Conservation (phyloP, 23 tunicate species). For the Trididemnum nubilum region DNA sequence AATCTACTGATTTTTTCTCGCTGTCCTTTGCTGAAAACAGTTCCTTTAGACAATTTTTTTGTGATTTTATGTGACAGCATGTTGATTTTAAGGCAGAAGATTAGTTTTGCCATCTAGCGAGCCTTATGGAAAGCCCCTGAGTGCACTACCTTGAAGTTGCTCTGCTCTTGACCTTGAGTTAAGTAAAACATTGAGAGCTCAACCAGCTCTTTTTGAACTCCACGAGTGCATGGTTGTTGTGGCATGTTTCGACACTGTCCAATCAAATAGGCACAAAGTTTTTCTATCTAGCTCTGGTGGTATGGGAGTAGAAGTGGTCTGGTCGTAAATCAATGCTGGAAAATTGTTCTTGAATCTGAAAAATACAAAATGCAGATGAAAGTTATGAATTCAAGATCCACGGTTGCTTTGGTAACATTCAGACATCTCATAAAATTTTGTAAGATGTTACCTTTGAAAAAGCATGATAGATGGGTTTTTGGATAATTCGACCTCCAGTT, state of each 20-base stretch:
- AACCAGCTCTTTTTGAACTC: not conserved
- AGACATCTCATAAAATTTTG: no score
- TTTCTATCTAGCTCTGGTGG: not conserved
- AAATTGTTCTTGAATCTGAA: not conserved
- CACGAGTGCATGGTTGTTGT: not conserved
- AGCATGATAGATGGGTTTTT: not conserved
- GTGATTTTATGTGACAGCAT: not conserved
- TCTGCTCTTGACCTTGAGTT: not conserved
- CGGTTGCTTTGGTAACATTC: no score
- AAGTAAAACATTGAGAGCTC: not conserved
- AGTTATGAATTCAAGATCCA: no score
- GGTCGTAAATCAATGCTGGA: not conserved
- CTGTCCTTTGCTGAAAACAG: not conserved
- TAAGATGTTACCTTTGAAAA: slow-evolving; percentile 10
- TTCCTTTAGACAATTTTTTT: not conserved
- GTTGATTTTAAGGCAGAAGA: not conserved
- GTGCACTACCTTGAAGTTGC: not conserved
- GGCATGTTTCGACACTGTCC: not conserved
- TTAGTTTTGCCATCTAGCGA: not conserved
- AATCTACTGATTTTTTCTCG: not conserved
- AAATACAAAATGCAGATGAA: no score
- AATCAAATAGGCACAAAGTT: not conserved
- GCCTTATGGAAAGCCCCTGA: not conserved
- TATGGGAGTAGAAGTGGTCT: no score
- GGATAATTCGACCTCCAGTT: not conserved